These are phyloP conservation scores for Xylocampa areola DNA, from an alignment of 2,888 invertebrate genomes.

Conservation along the genomic window DNA sequence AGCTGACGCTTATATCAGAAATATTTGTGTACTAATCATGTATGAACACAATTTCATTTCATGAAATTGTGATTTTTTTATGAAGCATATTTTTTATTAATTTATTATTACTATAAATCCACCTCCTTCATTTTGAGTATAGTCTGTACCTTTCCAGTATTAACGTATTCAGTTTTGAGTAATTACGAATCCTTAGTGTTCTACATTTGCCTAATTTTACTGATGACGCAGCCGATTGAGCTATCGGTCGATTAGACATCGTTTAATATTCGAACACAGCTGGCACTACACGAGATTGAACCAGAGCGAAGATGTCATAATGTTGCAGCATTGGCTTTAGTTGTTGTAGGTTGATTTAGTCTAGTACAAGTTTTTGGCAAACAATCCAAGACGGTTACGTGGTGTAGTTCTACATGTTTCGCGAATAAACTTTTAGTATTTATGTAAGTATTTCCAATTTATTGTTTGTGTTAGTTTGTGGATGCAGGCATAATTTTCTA, in stretches of 20 bases:
- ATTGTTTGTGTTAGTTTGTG: slow-evolving; percentile 8
- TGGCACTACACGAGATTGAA: slow-evolving; percentile 57
- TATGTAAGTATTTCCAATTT: slow-evolving; percentile 18
- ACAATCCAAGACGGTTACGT: slow-evolving; percentile 2
- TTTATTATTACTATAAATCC: too few relatives aligned
- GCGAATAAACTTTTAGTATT: slow-evolving; percentile 36
- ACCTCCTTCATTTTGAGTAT: too few relatives aligned
- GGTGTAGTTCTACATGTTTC: slow-evolving; percentile 31
- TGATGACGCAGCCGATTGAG: slow-evolving; percentile 25
- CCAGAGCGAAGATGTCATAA: slow-evolving; percentile 28
- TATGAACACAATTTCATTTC: too few relatives aligned
- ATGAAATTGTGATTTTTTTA: too few relatives aligned
- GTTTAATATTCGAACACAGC: slow-evolving; percentile 55
- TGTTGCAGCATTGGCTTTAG: slow-evolving; percentile 16
- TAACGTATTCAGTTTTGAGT: too few relatives aligned
- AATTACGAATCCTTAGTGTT: slow-evolving; percentile 2
- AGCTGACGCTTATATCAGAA: too few relatives aligned
- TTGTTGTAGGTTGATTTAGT: slow-evolving; percentile 13
- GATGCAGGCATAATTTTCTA: slow-evolving; percentile 5
- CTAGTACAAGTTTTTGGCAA: slow-evolving; percentile 8
- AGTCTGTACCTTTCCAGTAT: not conserved
- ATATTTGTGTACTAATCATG: too few relatives aligned
- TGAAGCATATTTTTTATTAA: too few relatives aligned
- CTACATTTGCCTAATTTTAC: slow-evolving; percentile 22
- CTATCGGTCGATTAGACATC: slow-evolving; percentile 50